A percentile compares a stretch with the other conserved stretches of the same genome.
These are phyloP conservation scores for Eidolon dupreanum DNA, from an alignment of 2,797 vertebrate genomes.

Conservation along the genomic window DNA sequence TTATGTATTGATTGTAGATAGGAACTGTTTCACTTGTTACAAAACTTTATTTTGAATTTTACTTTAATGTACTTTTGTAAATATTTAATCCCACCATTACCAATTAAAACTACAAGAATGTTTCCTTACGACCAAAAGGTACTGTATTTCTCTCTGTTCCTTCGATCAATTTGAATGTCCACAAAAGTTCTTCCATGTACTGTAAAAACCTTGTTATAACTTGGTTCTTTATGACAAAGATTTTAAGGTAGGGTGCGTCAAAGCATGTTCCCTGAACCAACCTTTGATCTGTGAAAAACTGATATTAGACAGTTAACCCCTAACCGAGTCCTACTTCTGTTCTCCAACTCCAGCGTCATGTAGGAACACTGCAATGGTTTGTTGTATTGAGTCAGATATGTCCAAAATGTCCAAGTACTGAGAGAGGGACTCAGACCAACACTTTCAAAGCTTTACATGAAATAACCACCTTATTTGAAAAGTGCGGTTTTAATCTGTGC, in stretches of 20 bases:
- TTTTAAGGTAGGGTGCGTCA: conserved; percentile 48
- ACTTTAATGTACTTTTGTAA: conserved; percentile 15
- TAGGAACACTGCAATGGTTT: neutral
- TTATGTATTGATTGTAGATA: neutral
- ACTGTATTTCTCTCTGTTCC: neutral
- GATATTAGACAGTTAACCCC: neutral
- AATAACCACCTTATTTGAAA: conserved; percentile 59
- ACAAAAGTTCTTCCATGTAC: neutral
- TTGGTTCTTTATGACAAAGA: conserved; percentile 41
- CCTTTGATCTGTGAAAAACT: neutral
- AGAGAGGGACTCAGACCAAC: neutral
- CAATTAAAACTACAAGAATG: neutral
- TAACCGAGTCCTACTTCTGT: conserved; percentile 16
- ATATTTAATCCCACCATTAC: neutral
- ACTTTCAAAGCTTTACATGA: conserved; percentile 34
- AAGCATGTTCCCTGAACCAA: neutral
- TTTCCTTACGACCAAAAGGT: neutral
- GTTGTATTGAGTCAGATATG: neutral
- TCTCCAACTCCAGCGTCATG: neutral
- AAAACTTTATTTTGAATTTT: neutral
- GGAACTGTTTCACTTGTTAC: neutral
- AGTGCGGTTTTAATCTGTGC: conserved; percentile 52
- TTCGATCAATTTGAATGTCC: neutral
- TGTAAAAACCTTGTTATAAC: conserved; percentile 15
- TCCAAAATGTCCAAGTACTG: conserved; percentile 34